Evolutionary conservation across 2,113 vertebrate genomes (phyloP).

Genomic region (Paraplagusia blochii): DNA sequence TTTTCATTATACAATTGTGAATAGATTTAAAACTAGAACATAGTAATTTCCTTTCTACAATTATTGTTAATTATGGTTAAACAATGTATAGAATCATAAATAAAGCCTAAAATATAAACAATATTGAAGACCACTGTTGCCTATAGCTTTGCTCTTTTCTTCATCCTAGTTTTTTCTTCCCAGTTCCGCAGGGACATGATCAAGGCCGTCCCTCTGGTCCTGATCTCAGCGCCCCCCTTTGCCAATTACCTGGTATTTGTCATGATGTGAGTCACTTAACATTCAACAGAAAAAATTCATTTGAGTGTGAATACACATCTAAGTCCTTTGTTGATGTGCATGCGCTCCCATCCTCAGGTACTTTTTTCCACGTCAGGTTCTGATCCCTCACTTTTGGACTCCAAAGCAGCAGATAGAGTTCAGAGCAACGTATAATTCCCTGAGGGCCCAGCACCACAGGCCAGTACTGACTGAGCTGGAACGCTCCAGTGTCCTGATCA

Average conservation of each 20-base stretch:
- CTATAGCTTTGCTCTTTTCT: background rate
- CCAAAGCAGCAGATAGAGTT: conserved; percentile 83
- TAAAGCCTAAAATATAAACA: no score
- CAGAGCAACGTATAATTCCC: conserved; percentile 73
- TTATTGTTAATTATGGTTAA: no score
- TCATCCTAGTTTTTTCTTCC: conserved; percentile 22
- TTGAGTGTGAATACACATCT: no score
- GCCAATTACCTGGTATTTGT: conserved; percentile 93
- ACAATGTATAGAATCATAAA: no score
- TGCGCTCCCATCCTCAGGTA: conserved; percentile 77
- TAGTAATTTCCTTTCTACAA: no score
- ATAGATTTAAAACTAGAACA: no score
- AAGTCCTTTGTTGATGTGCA: conserved; percentile 8
- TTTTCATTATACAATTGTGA: no score
- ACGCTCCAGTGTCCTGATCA: conserved; percentile 38
- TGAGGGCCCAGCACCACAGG: conserved; percentile 65
- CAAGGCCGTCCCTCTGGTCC: conserved; percentile 83
- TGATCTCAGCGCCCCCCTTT: conserved; percentile 90
- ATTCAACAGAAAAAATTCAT: no score
- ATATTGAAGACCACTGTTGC: no score
- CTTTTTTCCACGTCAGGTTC: conserved; percentile 88
- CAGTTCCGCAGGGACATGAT: conserved; percentile 87
- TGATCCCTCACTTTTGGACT: conserved; percentile 91
- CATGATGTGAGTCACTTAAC: conserved; percentile 85
- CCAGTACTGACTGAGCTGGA: conserved; percentile 72